Percentiles rank a stretch among this genome's conserved stretches.
Conservation (phyloP, 2,797 vertebrate species). For the Clarias platycephalus region DNA sequence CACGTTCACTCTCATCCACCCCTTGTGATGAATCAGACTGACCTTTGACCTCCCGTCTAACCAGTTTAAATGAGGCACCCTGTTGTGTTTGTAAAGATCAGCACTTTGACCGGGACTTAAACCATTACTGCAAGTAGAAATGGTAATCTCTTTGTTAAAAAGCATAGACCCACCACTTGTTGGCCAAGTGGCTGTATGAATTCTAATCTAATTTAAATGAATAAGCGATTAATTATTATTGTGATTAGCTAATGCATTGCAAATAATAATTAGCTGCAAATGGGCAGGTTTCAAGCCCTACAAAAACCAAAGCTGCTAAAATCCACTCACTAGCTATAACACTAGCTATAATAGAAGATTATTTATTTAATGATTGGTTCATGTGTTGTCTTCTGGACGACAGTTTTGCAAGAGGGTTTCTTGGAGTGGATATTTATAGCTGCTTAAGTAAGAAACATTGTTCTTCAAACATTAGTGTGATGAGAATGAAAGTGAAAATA, state of each 20-base stretch:
- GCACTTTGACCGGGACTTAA: neutral
- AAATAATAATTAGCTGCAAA: neutral
- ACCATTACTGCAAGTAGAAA: neutral
- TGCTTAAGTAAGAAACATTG: no score
- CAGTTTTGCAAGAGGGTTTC: no score
- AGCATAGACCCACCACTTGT: neutral
- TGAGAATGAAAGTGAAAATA: no score
- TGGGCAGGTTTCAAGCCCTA: neutral
- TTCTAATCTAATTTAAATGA: neutral
- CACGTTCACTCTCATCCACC: neutral
- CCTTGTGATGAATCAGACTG: neutral
- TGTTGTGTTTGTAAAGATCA: constrained; percentile 4
- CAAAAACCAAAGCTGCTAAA: neutral
- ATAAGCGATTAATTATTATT: neutral
- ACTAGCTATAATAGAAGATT: no score
- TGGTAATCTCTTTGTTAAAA: neutral
- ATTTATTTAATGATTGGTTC: no score
- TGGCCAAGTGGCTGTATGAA: neutral
- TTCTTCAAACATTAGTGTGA: no score
- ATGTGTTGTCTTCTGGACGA: no score
- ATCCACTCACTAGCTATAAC: no score
- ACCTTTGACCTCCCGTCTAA: constrained; percentile 8
- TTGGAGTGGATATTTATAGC: no score
- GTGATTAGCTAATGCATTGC: neutral
- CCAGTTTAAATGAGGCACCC: neutral